phyloP scores from a whole-genome alignment of 1,140 invertebrate species.

The Oryctes rhinoceros region DNA sequence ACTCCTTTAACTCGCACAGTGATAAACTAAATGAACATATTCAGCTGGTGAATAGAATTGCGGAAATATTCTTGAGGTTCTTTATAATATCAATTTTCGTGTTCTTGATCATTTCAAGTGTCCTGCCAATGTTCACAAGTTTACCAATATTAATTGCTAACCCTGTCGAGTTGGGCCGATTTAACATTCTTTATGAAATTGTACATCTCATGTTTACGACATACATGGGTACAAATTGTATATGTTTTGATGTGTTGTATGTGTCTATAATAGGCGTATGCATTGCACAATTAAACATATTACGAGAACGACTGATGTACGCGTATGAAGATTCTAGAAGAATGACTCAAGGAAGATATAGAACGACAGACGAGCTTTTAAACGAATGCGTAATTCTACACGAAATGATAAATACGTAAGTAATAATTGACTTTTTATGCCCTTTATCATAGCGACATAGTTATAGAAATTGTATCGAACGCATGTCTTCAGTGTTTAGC shows the following conservation, averaged over 20 bases:
- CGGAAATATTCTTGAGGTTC: background rate
- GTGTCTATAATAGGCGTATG: background rate
- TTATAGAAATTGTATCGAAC: no score
- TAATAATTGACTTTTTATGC: background rate
- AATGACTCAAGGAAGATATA: background rate
- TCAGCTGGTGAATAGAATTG: background rate
- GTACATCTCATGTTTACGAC: background rate
- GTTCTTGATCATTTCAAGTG: background rate
- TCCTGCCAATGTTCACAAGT: background rate
- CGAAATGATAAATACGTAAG: background rate
- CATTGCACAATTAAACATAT: background rate
- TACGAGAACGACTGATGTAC: background rate
- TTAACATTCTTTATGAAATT: background rate
- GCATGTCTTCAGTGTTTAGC: no score
- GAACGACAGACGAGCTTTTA: background rate
- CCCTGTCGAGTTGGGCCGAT: background rate
- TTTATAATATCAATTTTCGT: background rate
- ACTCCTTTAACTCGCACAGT: background rate
- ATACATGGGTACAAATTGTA: background rate
- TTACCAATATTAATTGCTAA: background rate
- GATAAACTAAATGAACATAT: constrained; percentile 1
- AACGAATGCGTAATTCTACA: background rate
- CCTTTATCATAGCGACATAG: no score
- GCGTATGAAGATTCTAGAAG: background rate
- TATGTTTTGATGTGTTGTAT: background rate